Evolutionary conservation across 92 coral and sea anemone species (phyloP), one percentile per base, ranked within the genome.

Genomic region (Palythoa caribaeorum): DNA sequence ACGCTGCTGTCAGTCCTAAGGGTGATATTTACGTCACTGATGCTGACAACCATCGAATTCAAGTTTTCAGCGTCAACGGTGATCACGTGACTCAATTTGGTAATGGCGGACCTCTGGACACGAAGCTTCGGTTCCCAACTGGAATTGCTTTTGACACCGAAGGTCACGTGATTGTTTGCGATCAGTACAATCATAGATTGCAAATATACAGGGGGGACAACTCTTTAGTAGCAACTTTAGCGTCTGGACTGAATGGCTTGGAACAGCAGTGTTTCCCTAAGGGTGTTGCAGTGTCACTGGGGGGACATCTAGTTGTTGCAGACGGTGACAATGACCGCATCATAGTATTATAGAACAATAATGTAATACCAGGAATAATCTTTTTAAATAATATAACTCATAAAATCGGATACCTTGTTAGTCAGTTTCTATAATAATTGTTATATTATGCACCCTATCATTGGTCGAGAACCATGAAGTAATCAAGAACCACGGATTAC

Each of bases 261-360:
- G 96, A 91, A 54, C 89, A 92, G 75, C 91, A 71, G 16, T 95
- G 99, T 73, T 97, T 87, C 74, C 99, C 99, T 9, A 97, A 97
- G 84, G 99, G 99, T 40, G 90, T 97, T 44, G 98, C 98, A n/a
- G 95, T 97, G 8, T 72, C 94, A 2, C 95, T 92, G 75, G 98
- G 93, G 60, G 98, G 99, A 9, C 92, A 79, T 55, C 85, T 97
- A 1, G 95, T 97, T 71, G 96, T 97, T 20, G 99, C 96, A 2
- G 99, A 97, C 65, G 96, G 99, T 77, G 99, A 97, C 63, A 97
- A 94, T 71, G 97, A 97, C 71, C 91, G 98, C 38, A 93, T 97
- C 38, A 88, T 96, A 71, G 89, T 97, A 52, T 80, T 97, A 66
- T 95, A 90, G 77, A 65, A 47, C 66, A 9, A 13, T 8, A 10